phyloP scores from a whole-genome alignment of 2,888 invertebrate species.

The Acanthosepion pharaonis region DNA sequence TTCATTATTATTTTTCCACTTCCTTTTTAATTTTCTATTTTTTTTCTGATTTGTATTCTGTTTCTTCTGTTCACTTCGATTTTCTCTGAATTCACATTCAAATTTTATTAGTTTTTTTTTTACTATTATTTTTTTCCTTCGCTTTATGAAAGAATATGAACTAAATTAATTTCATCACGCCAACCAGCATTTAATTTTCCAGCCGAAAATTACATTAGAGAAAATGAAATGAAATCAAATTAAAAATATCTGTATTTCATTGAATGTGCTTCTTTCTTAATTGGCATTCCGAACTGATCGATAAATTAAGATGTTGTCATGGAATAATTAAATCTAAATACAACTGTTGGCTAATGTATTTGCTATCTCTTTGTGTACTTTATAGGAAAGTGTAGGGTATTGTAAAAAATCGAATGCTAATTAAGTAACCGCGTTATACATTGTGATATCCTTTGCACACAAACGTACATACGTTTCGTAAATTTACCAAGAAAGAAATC shows the following conservation, averaged over 20 bases:
- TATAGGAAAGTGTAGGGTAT: neutral
- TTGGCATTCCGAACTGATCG: neutral
- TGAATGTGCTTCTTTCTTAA: neutral
- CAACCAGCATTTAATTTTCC: slow-evolving; percentile 10
- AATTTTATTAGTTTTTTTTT: neutral
- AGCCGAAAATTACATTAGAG: slow-evolving; percentile 23
- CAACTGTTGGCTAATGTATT: slow-evolving; percentile 2
- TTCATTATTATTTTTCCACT: too few relatives aligned
- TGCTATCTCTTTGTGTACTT: neutral
- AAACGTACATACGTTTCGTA: too few relatives aligned
- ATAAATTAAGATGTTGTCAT: slow-evolving; percentile 33
- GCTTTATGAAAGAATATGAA: neutral
- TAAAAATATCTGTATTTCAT: neutral
- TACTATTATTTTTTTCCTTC: neutral
- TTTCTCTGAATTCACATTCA: neutral
- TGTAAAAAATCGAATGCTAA: neutral
- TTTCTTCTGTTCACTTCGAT: neutral
- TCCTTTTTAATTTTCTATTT: neutral
- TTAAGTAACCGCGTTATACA: neutral
- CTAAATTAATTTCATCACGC: slow-evolving; percentile 21
- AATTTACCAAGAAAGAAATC: too few relatives aligned
- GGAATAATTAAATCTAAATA: neutral
- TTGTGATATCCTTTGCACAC: neutral
- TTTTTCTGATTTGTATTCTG: neutral
- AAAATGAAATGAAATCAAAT: slow-evolving; percentile 6